Evolutionary conservation across 2,888 invertebrate genomes (phyloP).

Genomic region (Tigriopus californicus): DNA sequence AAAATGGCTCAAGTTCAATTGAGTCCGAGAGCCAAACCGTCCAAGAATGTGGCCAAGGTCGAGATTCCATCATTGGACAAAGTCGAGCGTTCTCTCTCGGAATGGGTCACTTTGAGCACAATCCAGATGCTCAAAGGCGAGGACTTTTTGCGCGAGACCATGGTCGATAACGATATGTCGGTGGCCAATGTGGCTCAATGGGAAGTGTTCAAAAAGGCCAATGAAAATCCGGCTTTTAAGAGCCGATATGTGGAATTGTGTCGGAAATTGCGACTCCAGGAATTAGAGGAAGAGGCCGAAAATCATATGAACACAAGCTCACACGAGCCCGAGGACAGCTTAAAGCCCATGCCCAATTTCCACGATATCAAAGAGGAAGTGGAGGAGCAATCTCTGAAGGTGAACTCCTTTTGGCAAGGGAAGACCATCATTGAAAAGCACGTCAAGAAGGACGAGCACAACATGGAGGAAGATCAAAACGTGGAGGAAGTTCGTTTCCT

Average conservation of each 20-base stretch:
- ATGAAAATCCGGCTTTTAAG: too few relatives aligned
- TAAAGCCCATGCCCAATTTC: too few relatives aligned
- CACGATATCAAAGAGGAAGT: background rate
- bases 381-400: background rate
- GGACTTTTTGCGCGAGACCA: background rate
- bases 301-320: too few relatives aligned
- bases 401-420: background rate
- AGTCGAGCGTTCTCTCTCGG: background rate
- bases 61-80: background rate
- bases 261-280: too few relatives aligned
- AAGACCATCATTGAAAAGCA: background rate
- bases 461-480: background rate
- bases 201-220: too few relatives aligned
- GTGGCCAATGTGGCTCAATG: too few relatives aligned
- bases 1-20: background rate
- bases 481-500: background rate
- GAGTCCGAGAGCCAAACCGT: background rate
- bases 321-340: too few relatives aligned
- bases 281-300: too few relatives aligned
- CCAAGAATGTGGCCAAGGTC: background rate
- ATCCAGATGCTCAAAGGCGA: background rate
- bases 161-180: background rate
- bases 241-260: too few relatives aligned
- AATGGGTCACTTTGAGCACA: background rate
- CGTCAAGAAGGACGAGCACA: too few relatives aligned